These are phyloP conservation scores for Brachyistius frenatus DNA, from an alignment of 2,113 vertebrate genomes.

Conservation along the genomic window DNA sequence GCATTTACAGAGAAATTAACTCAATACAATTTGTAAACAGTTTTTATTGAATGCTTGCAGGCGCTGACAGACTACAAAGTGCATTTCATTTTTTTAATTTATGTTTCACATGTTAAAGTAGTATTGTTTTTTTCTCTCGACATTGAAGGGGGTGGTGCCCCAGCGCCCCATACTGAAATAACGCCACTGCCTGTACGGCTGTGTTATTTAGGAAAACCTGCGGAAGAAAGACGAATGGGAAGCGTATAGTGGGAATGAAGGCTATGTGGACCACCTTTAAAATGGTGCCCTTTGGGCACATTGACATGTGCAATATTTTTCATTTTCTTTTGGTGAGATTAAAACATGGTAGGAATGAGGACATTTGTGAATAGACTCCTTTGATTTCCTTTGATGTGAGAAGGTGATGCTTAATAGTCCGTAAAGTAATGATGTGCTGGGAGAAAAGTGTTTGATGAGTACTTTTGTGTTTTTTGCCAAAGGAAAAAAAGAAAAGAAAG, in stretches of 20 bases:
- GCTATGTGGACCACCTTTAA: not conserved
- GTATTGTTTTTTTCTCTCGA: too few species aligned
- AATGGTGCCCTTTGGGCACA: not conserved
- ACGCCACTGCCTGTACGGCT: too few species aligned
- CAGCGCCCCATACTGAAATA: too few species aligned
- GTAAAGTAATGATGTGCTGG: slow-evolving; percentile 28
- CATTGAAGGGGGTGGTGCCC: too few species aligned
- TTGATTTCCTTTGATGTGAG: slow-evolving; percentile 30
- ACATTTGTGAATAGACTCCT: slow-evolving; percentile 27
- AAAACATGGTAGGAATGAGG: slow-evolving; percentile 18
- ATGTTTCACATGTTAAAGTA: too few species aligned
- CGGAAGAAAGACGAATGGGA: not conserved
- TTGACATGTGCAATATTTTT: slow-evolving; percentile 10
- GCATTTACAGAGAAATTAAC: too few species aligned
- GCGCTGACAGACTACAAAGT: too few species aligned
- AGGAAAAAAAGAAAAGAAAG: not conserved
- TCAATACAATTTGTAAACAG: too few species aligned
- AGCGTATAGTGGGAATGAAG: not conserved
- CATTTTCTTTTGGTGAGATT: slow-evolving; percentile 3
- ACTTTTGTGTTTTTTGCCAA: slow-evolving; percentile 3
- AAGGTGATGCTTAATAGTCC: slow-evolving; percentile 4
- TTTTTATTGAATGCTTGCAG: too few species aligned
- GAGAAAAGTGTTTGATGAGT: slow-evolving; percentile 36
- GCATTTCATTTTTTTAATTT: too few species aligned
- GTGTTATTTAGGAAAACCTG: not conserved